Percentiles rank a stretch among this genome's conserved stretches.
These are phyloP conservation scores for Mesochorus sp. DNA, from an alignment of 2,888 invertebrate species.

Conservation along the genomic window DNA sequence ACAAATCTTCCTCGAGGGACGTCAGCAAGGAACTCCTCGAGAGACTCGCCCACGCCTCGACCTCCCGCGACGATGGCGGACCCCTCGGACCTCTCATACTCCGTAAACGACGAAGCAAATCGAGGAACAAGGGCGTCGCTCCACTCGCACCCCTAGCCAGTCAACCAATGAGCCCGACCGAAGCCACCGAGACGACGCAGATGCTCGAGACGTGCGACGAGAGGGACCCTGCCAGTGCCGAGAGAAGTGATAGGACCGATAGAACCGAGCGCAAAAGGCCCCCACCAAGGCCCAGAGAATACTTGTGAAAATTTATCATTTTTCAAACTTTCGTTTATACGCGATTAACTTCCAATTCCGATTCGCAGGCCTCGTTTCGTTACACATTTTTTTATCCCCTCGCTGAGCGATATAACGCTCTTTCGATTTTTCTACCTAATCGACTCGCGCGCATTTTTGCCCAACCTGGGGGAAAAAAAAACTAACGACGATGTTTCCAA, in stretches of 20 bases:
- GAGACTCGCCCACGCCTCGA: constrained; percentile 76
- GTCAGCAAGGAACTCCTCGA: constrained; percentile 78
- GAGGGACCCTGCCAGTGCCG: constrained; percentile 67
- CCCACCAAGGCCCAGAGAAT: constrained; percentile 79
- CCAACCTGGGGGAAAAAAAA: too few relatives aligned
- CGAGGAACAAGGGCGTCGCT: constrained; percentile 83
- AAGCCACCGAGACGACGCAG: constrained; percentile 84
- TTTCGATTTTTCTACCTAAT: too few relatives aligned
- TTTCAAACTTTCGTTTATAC: not conserved
- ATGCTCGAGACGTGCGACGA: constrained; percentile 82
- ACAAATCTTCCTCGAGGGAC: constrained; percentile 70
- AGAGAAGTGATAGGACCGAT: constrained; percentile 69
- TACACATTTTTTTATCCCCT: too few relatives aligned
- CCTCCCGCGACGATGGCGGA: constrained; percentile 63
- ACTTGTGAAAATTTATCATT: constrained; percentile 78
- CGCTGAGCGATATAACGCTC: too few relatives aligned
- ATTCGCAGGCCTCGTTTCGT: not conserved
- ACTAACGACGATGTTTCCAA: too few relatives aligned
- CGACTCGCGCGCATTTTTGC: too few relatives aligned
- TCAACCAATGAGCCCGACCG: constrained; percentile 83
- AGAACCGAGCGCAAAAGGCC: constrained; percentile 76
- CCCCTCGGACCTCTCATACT: constrained; percentile 80
- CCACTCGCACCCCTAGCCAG: constrained; percentile 83
- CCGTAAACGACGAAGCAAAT: constrained; percentile 86
- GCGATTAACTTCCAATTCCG: not conserved